Base-by-base conservation (phyloP, 2,888 invertebrate genomes). In the Magallana nippona region DNA sequence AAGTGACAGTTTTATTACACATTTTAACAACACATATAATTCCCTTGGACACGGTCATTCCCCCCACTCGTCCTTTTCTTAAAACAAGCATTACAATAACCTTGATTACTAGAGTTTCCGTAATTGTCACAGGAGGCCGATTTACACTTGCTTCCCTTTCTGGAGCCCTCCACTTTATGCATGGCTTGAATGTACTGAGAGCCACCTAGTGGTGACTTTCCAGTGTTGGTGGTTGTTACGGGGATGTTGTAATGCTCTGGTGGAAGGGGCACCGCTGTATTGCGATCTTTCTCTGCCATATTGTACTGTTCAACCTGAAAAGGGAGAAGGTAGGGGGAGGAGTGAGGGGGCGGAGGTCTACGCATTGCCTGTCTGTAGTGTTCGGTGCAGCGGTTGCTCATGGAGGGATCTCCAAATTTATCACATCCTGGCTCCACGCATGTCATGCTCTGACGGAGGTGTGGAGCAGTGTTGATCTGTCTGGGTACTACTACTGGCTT, bases 61-160 rank as follows among this genome's bases (percentile, higher is more conserved):
- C 71, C 27, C 71, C 19, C 13, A 11, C 8, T 27, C 32, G 71
- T 71, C 71, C 58, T 81, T 55, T 60, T 27, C 27, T 82, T 78
- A 60, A 84, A 90, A 82, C 92, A 92, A 44, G 88, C 86, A 83
- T 91, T 92, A 86, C 92, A 92, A 79, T 87, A 90, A 0, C 91
- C 92, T 77, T 86, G 83, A 1, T 89, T 89, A 32, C 80, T 78
- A 1, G 86, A 83, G 86, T 91, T 92, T 11, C 90, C 91, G 83
- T 85, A 91, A 84, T 90, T 91, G 44, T 55, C 32, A 82, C 92
- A 92, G 0, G 85, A 84, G n/a, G 80, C 57, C 1, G 15, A 87
- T 82, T 87, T 88, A 84, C 91, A 90, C 17, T 71, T 78, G 1
- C 13, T 78, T 60, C 83, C 86, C 79, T 86, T 88, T 62, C 84